A percentile compares a stretch with the other conserved stretches of the same genome.
These are phyloP conservation scores for Leuciscus idus DNA, from an alignment of 2,113 vertebrate species.

Conservation along the genomic window DNA sequence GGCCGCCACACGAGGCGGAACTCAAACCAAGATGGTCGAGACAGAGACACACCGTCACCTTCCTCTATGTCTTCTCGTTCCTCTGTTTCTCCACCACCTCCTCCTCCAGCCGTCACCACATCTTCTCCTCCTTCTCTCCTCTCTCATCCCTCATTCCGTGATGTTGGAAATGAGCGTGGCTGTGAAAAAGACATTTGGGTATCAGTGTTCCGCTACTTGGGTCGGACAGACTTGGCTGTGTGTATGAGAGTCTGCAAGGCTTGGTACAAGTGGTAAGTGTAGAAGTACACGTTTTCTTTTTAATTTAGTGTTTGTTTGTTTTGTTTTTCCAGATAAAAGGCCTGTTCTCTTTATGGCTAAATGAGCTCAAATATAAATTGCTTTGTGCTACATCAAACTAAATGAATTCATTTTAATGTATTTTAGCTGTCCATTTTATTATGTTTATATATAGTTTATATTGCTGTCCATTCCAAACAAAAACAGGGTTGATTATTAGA, in stretches of 20 bases:
- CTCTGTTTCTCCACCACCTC: slow-evolving; percentile 53
- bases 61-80: slow-evolving; percentile 73
- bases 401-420: too few relatives aligned
- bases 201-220: slow-evolving; percentile 92
- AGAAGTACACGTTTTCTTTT: not conserved
- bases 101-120: slow-evolving; percentile 51
- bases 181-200: slow-evolving; percentile 95
- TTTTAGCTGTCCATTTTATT: too few relatives aligned
- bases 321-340: not conserved
- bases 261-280: slow-evolving; percentile 97
- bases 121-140: slow-evolving; percentile 67
- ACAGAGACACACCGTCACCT: slow-evolving; percentile 57
- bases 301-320: not conserved
- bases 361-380: not conserved
- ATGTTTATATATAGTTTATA: too few relatives aligned
- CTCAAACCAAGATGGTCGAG: slow-evolving; percentile 52
- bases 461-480: too few relatives aligned
- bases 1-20: slow-evolving; percentile 64
- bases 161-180: slow-evolving; percentile 72
- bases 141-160: slow-evolving; percentile 73
- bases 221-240: slow-evolving; percentile 87
- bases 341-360: not conserved
- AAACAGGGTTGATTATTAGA: too few relatives aligned
- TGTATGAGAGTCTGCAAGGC: slow-evolving; percentile 98
- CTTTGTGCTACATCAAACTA: too few relatives aligned